Percentiles rank a stretch among this genome's conserved stretches.
phyloP scores from a whole-genome alignment of 2,113 vertebrate genomes.

The Callospermophilus lateralis region DNA sequence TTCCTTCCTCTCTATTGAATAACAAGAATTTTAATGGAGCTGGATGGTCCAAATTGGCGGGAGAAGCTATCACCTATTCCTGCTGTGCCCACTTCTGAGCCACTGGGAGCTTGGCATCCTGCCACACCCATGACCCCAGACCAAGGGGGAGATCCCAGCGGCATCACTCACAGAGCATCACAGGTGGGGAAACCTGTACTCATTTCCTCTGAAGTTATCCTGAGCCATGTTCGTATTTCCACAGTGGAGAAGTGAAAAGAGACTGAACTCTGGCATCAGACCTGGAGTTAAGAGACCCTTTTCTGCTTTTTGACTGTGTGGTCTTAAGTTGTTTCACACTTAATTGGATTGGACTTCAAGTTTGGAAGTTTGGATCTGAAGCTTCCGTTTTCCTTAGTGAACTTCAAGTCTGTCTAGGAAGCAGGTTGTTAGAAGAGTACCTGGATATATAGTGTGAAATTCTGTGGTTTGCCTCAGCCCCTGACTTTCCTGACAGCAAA shows the following conservation, averaged over 20 bases:
- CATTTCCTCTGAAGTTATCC: neutral
- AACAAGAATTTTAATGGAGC: slow-evolving; percentile 93
- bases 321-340: neutral
- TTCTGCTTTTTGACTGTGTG: neutral
- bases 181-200: slow-evolving; percentile 59
- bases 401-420: too few species aligned
- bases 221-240: neutral
- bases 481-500: too few species aligned
- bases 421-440: too few species aligned
- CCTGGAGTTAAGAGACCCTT: neutral
- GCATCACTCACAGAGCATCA: neutral
- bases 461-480: too few species aligned
- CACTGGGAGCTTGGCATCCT: slow-evolving; percentile 85
- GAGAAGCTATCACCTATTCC: slow-evolving; percentile 94
- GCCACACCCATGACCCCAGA: slow-evolving; percentile 54
- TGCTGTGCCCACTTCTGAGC: slow-evolving; percentile 90
- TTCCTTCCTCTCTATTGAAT: slow-evolving; percentile 89
- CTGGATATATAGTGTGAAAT: too few species aligned
- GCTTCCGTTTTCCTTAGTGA: too few species aligned
- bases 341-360: too few species aligned
- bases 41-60: slow-evolving; percentile 94
- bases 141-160: neutral
- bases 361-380: too few species aligned
- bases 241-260: neutral
- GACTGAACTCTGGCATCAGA: neutral